Conservation (phyloP, 1,140 invertebrate species). For the Drosophila pachea region DNA sequence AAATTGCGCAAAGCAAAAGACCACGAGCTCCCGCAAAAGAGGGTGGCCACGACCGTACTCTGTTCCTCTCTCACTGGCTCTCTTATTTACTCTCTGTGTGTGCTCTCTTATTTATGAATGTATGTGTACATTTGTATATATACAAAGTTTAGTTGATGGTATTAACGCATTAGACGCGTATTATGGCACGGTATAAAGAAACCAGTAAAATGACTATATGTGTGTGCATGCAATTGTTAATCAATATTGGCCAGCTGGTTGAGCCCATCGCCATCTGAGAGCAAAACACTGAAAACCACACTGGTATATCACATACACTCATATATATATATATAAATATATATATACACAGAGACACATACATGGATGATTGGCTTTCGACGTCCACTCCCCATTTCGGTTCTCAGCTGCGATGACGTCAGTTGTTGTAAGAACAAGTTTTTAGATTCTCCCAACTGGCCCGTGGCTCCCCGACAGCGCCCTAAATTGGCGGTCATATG, state of each 20-base stretch:
- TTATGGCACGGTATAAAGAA: constrained; percentile 47
- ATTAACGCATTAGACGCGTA: constrained; percentile 64
- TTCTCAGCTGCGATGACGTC: constrained; percentile 75
- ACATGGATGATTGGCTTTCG: constrained; percentile 55
- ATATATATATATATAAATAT: no score
- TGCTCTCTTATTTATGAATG: constrained; percentile 18
- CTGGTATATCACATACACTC: constrained; percentile 16
- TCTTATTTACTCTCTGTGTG: constrained; percentile 13
- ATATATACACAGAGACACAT: constrained; percentile 2
- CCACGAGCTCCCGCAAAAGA: constrained; percentile 53
- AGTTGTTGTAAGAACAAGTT: constrained; percentile 76
- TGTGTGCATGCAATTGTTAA: constrained; percentile 41
- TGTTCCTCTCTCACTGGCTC: constrained; percentile 20
- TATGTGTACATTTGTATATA: constrained; percentile 10
- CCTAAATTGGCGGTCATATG: not conserved
- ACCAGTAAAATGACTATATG: constrained; percentile 22
- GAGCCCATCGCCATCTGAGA: constrained; percentile 38
- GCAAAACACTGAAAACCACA: constrained; percentile 18
- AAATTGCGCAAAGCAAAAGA: constrained; percentile 61
- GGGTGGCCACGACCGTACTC: constrained; percentile 44
- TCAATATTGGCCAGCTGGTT: constrained; percentile 67
- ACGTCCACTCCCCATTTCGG: constrained; percentile 69
- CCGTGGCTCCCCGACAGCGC: constrained; percentile 16
- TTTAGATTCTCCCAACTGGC: constrained; percentile 3
- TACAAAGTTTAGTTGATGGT: constrained; percentile 52